Conservation (phyloP, 2,888 invertebrate genomes). For the Apodemia duryi region DNA sequence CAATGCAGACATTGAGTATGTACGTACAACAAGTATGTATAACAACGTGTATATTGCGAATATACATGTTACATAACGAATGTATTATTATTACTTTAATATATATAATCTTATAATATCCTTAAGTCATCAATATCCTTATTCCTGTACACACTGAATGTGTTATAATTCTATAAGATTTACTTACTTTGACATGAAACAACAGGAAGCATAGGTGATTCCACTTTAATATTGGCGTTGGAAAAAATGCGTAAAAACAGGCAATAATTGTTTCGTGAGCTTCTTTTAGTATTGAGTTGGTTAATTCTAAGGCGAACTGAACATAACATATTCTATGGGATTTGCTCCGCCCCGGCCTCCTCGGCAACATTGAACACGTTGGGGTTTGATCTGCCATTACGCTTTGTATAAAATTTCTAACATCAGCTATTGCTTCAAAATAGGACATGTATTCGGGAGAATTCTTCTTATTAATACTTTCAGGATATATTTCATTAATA, state of each 20-base stretch:
- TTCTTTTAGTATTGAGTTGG: slow-evolving; percentile 89
- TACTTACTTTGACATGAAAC: slow-evolving; percentile 81
- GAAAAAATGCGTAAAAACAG: slow-evolving; percentile 97
- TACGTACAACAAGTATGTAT: no score
- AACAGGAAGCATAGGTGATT: slow-evolving; percentile 91
- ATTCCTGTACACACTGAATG: no score
- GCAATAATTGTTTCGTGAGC: slow-evolving; percentile 94
- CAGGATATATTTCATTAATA: slow-evolving; percentile 95
- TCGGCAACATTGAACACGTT: slow-evolving; percentile 54
- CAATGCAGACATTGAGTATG: no score
- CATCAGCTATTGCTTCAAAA: slow-evolving; percentile 92
- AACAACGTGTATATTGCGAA: no score
- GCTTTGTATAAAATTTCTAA: slow-evolving; percentile 87
- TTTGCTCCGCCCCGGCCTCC: slow-evolving; percentile 58
- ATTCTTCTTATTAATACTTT: slow-evolving; percentile 63
- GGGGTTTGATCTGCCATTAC: slow-evolving; percentile 86
- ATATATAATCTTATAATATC: no score
- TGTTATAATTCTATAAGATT: slow-evolving; percentile 3
- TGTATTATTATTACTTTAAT: no score
- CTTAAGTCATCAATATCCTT: no score
- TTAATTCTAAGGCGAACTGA: slow-evolving; percentile 79
- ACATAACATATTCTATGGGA: slow-evolving; percentile 62
- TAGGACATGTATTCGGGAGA: slow-evolving; percentile 86
- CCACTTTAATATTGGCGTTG: slow-evolving; percentile 96
- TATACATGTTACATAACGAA: no score